Evolutionary conservation across 2,113 vertebrate genomes (phyloP).

Genomic region (Podiceps cristatus): DNA sequence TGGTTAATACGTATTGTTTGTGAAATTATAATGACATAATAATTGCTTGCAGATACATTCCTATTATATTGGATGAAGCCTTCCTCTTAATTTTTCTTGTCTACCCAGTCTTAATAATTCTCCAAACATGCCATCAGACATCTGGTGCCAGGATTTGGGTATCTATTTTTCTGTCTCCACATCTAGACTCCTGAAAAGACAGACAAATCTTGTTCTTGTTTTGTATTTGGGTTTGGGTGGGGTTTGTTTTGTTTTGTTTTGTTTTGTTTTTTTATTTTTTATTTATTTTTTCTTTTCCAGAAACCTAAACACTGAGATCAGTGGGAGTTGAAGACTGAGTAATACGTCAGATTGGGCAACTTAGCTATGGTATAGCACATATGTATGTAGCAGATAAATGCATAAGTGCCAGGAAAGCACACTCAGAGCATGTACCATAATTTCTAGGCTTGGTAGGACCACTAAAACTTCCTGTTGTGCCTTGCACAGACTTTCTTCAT

Average conservation of each 20-base stretch:
- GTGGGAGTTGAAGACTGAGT: not conserved
- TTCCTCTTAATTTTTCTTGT: slow-evolving; percentile 35
- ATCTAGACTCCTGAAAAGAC: not conserved
- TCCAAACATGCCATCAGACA: not conserved
- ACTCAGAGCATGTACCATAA: not conserved
- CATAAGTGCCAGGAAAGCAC: not conserved
- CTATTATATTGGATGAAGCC: not conserved
- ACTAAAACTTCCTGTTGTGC: not conserved
- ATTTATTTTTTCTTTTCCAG: not conserved
- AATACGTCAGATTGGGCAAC: not conserved
- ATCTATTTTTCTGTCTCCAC: slow-evolving; percentile 25
- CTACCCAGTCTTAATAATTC: slow-evolving; percentile 22
- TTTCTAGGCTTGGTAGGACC: not conserved
- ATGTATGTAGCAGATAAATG: not conserved
- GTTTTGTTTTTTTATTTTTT: too few relatives aligned
- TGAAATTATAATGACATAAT: slow-evolving; percentile 37
- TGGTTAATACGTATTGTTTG: not conserved
- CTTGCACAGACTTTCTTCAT: not conserved
- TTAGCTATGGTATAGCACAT: not conserved
- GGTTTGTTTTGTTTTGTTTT: not conserved
- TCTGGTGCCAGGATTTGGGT: slow-evolving; percentile 19
- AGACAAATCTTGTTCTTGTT: not conserved
- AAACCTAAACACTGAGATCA: not conserved
- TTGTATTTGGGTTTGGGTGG: not conserved
- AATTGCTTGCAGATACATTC: slow-evolving; percentile 44